A percentile compares a stretch with the other conserved stretches of the same genome.
Evolutionary conservation across 2,797 vertebrate genomes (phyloP).

Genomic region (Eupleurogrammus muticus): DNA sequence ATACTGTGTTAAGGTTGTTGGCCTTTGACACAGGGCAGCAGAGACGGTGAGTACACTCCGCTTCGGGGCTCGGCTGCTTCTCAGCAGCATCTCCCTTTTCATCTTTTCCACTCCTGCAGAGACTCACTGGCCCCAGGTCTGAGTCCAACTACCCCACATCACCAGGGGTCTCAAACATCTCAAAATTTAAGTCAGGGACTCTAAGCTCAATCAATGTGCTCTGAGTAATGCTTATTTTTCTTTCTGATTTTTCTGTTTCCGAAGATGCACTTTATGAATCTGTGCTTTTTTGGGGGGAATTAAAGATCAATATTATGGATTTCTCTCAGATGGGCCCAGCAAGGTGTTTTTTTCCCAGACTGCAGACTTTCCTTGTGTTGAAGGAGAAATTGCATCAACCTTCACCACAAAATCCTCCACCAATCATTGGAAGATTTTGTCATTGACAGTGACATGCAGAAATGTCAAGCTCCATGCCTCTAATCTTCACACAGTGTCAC

Average conservation of each 20-base stretch:
- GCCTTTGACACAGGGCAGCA: slow-evolving; percentile 56
- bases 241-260: slow-evolving; percentile 33
- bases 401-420: not conserved
- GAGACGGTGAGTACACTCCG: slow-evolving; percentile 24
- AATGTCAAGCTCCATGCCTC: slow-evolving; percentile 32
- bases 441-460: slow-evolving; percentile 21
- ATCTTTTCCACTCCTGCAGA: slow-evolving; percentile 52
- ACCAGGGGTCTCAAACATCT: slow-evolving; percentile 32
- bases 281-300: slow-evolving; percentile 45
- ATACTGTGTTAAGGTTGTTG: slow-evolving; percentile 39
- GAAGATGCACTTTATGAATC: slow-evolving; percentile 49
- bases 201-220: slow-evolving; percentile 39
- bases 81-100: slow-evolving; percentile 52
- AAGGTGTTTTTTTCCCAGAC: slow-evolving; percentile 27
- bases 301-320: slow-evolving; percentile 69
- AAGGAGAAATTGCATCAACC: slow-evolving; percentile 34
- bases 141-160: not conserved
- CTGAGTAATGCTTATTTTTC: slow-evolving; percentile 43
- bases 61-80: slow-evolving; percentile 29
- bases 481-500: slow-evolving; percentile 26
- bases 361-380: slow-evolving; percentile 27
- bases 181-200: slow-evolving; percentile 10
- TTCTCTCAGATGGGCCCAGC: slow-evolving; percentile 30
- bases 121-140: slow-evolving; percentile 19
- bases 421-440: slow-evolving; percentile 15